Base-by-base conservation (phyloP, 2,888 invertebrate genomes). In the Orthosia gothica region DNA sequence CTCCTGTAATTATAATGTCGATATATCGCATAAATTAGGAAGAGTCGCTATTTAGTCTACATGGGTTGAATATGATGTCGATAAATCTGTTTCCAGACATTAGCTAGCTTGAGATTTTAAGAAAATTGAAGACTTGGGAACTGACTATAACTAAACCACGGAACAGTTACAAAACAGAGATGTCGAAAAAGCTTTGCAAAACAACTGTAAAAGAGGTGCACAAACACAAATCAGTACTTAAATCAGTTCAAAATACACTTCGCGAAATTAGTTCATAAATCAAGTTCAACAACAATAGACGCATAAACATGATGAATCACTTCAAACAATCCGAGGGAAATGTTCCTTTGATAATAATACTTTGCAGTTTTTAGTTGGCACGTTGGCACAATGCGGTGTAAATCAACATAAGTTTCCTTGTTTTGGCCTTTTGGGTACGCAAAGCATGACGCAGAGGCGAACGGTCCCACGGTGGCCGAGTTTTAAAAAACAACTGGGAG, bases 391-490 rank as follows among this genome's bases (percentile, higher is more conserved):
- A 83, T 84, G 81, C 82, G 32, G 83, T 78, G 76, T 89, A 89
- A 90, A 89, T 89, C 88, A 88, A 83, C 83, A 81, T 69, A 66
- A 81, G 67, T 83, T 84, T 78, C 79, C 83, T 83, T 88, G 85
- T 89, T 88, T 84, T 86, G 84, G 77, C 63, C 49, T 88, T 87
- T 85, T 83, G 82, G 79, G 69, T 66, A 74, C 73, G 79, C 54
- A 67, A 69, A 20, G 45, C 64, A 63, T 76, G 79, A 82, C 73
- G 78, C 69, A 76, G 64, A 82, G 78, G 77, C 74, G 70, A 76
- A 67, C 72, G 81, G 78, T 83, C 83, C 74, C 81, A 81, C 79
- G 61, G 61, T 64, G 55, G 69, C 66, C 52, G 23, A 63, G 54
- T 76, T 70, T 57, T 65, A 40, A 47, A 83, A 71, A 75, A 74